phyloP scores from a whole-genome alignment of 2,113 vertebrate species.

The Paramormyrops kingsleyae region DNA sequence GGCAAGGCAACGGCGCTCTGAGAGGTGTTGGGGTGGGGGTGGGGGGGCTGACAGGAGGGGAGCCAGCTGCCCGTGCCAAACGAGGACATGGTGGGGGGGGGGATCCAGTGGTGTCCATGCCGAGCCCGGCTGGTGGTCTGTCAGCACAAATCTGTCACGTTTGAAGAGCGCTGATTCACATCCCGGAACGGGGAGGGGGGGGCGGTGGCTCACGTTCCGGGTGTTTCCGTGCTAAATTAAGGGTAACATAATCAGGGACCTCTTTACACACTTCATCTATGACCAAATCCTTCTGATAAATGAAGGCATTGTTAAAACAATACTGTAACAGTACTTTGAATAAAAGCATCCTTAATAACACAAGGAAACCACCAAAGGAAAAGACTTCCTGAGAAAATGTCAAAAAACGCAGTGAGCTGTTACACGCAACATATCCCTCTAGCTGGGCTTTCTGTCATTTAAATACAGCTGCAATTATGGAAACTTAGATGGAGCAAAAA shows the following conservation, averaged over 20 bases:
- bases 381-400: neutral
- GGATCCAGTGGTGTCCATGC: neutral
- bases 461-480: neutral
- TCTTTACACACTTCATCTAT: neutral
- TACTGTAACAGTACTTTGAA: neutral
- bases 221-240: neutral
- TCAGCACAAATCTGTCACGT: constrained; percentile 10
- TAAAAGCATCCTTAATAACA: neutral
- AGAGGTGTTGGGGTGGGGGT: neutral
- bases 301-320: neutral
- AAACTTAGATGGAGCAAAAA: neutral
- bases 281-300: neutral
- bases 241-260: neutral
- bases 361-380: neutral
- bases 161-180: constrained; percentile 17
- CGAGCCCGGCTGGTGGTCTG: constrained; percentile 1
- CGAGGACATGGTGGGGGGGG: neutral
- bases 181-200: neutral
- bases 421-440: neutral
- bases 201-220: neutral
- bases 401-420: neutral
- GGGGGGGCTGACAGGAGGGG: neutral
- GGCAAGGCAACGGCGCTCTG: neutral
- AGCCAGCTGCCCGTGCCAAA: neutral
- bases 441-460: neutral